phyloP scores from a whole-genome alignment of 2,113 vertebrate species.

The Bos indicus region DNA sequence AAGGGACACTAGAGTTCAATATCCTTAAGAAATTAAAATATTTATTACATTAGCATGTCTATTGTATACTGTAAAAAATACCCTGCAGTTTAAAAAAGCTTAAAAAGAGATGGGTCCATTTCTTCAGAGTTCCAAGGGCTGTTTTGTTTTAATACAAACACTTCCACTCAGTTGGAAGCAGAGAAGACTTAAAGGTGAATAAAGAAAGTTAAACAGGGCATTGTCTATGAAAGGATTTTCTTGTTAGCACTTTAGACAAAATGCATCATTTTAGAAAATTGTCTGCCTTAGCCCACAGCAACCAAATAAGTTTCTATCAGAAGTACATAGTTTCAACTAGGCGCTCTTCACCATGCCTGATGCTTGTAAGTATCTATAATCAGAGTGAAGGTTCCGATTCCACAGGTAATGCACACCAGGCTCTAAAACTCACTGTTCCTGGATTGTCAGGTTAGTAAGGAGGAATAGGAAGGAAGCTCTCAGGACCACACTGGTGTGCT shows the following conservation, averaged over 20 bases:
- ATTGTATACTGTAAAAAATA: not conserved
- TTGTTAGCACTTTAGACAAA: not conserved
- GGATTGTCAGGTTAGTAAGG: not conserved
- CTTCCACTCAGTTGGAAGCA: not conserved
- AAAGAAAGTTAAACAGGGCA: not conserved
- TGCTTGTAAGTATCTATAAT: not conserved
- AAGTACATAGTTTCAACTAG: slow-evolving; percentile 14
- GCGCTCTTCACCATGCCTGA: not conserved
- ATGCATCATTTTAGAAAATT: slow-evolving; percentile 1
- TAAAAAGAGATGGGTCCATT: not conserved
- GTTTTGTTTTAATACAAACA: not conserved
- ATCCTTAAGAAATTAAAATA: slow-evolving; percentile 39
- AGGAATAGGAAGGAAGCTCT: not conserved
- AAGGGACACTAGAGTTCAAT: not conserved
- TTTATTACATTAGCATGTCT: not conserved
- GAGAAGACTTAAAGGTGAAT: not conserved
- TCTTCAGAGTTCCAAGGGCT: not conserved
- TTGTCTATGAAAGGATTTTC: not conserved
- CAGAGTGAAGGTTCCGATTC: not conserved
- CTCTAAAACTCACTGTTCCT: not conserved
- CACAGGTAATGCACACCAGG: not conserved
- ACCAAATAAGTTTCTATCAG: not conserved
- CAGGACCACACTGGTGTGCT: not conserved
- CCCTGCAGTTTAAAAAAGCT: not conserved
- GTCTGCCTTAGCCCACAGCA: not conserved